Evolutionary conservation across 2,888 invertebrate genomes (phyloP), one percentile per base, ranked within the genome.

Genomic region (Pterobdella sp.): DNA sequence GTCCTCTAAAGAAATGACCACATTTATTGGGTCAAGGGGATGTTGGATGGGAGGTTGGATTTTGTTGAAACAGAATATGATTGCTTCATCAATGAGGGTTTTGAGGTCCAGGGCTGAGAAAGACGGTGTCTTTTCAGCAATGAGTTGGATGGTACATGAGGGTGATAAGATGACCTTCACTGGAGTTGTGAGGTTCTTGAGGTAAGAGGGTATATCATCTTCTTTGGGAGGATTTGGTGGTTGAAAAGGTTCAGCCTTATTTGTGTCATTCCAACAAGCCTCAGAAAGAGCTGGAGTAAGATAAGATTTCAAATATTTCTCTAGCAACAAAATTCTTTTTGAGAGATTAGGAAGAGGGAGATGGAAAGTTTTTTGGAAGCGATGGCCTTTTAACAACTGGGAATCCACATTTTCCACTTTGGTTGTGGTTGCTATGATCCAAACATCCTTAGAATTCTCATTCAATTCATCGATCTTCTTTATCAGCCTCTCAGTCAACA

Each of bases 391-490:
- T 3, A 56, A 26, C 10, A 56, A 35, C 14, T 42, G 29, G 22
- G 42, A 14, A 22, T 71, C 63, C 22, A 71, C 35, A 52, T 56
- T 63, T 32, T 71, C 71, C 2, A 60, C 35, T 34, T 56, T 71
- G 34, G 22, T 18, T 34, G 71, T 56, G 35, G 63, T 63, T 29
- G 26, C 63, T 3, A 71, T 56, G 63, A 71, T n/a, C 26, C 42
- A 71, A 32, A 71, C 71, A 32, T 34, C 37, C 4, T 26, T 35
- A 10, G 34, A 22, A n/a, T 52, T 4, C 0, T 71, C 36, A 14
- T 52, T 63, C 34, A 52, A 4, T 18, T 63, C 37, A 22, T 52
- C 35, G 32, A 34, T 35, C 22, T 35, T 63, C 26, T 36, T 63
- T 18, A 71, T 34, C 35, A 42, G 14, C 18, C 35, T 42, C 14